These are phyloP conservation scores for Netelia fuscicornis DNA, from an alignment of 2,888 invertebrate species.

Conservation along the genomic window DNA sequence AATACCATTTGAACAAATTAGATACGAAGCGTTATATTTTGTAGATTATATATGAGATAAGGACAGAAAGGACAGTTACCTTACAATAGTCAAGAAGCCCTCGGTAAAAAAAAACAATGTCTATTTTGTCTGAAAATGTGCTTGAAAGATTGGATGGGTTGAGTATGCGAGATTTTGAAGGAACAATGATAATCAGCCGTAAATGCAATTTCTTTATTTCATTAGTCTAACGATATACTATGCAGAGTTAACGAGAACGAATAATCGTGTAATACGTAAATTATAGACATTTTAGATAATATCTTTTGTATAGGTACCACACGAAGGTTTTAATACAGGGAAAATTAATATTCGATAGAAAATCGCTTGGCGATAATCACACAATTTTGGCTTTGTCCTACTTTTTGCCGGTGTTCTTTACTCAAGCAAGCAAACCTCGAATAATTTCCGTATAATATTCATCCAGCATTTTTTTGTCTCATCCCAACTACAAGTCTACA, in stretches of 20 bases:
- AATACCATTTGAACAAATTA: slow-evolving; percentile 32
- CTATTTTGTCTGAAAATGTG: slow-evolving; percentile 41
- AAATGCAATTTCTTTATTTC: slow-evolving; percentile 33
- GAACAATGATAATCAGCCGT: slow-evolving; percentile 36
- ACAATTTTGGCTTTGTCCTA: slow-evolving; percentile 28
- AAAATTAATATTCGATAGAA: slow-evolving; percentile 21
- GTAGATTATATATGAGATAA: slow-evolving; percentile 23
- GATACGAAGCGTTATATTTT: slow-evolving; percentile 20
- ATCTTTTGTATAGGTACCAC: slow-evolving; percentile 10
- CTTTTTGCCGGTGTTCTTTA: slow-evolving; percentile 30
- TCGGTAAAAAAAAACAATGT: slow-evolving; percentile 17
- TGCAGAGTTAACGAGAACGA: slow-evolving; percentile 27
- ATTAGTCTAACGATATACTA: slow-evolving; percentile 29
- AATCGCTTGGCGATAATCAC: slow-evolving; percentile 30
- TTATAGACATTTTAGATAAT: not conserved
- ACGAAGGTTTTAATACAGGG: slow-evolving; percentile 24
- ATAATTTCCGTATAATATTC: slow-evolving; percentile 11
- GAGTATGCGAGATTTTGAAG: slow-evolving; percentile 41
- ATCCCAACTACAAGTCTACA: slow-evolving; percentile 33
- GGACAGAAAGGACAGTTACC: slow-evolving; percentile 44
- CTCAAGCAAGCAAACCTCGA: slow-evolving; percentile 1
- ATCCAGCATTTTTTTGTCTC: slow-evolving; percentile 27
- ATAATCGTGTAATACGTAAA: slow-evolving; percentile 19
- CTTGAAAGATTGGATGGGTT: slow-evolving; percentile 35
- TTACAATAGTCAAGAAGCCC: slow-evolving; percentile 30